These are phyloP conservation scores for Platygyra sinensis DNA, from an alignment of 64 coral and sea anemone genomes.

Conservation along the genomic window DNA sequence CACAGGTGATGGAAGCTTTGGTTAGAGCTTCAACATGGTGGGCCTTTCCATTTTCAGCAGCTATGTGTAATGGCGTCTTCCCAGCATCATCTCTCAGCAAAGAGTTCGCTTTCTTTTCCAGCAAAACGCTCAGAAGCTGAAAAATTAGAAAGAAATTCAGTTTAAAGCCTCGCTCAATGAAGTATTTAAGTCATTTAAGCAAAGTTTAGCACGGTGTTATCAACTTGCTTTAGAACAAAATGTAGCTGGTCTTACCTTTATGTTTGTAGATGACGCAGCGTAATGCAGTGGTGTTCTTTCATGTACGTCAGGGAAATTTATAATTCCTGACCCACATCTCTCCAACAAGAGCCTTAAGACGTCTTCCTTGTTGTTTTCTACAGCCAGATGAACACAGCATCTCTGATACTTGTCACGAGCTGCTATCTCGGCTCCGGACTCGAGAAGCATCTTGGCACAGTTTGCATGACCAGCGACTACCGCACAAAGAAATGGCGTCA, in stretches of 20 bases:
- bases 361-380: constrained; percentile 64
- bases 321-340: constrained; percentile 32
- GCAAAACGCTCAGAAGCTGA: constrained; percentile 60
- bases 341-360: constrained; percentile 57
- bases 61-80: constrained; percentile 70
- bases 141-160: not conserved
- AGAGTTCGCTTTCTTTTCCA: constrained; percentile 60
- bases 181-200: no score
- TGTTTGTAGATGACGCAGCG: constrained; percentile 47
- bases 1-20: constrained; percentile 33
- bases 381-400: constrained; percentile 76
- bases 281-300: constrained; percentile 76
- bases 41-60: constrained; percentile 55
- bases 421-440: constrained; percentile 57
- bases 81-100: constrained; percentile 58
- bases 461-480: constrained; percentile 45
- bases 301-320: constrained; percentile 60
- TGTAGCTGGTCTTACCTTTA: constrained; percentile 13
- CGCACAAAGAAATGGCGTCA: constrained; percentile 76
- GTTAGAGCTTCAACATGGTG: constrained; percentile 64
- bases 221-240: no score
- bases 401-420: constrained; percentile 36
- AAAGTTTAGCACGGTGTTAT: no score
- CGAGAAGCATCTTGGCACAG: constrained; percentile 42
- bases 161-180: not conserved